Conservation (phyloP, 2,113 vertebrate genomes). For the Zosterops pallidus region DNA sequence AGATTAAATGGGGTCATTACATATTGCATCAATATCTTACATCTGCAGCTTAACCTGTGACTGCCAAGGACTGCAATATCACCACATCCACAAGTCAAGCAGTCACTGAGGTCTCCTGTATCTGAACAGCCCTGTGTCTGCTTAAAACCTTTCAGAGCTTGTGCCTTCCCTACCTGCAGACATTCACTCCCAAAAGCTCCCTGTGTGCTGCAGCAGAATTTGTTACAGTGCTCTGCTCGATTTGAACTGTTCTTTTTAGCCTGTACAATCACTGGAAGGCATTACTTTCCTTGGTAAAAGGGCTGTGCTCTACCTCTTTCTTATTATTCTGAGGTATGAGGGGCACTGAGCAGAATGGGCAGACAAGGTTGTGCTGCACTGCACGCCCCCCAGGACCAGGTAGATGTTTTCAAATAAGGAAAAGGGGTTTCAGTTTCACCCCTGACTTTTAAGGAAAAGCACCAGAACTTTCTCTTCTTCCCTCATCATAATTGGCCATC, state of each 20-base stretch:
- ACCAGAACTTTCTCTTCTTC: not conserved
- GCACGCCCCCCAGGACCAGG: not conserved
- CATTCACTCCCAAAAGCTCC: not conserved
- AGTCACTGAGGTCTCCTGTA: not conserved
- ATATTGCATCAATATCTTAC: not conserved
- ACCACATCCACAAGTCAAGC: not conserved
- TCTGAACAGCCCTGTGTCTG: not conserved
- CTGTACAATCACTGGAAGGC: not conserved
- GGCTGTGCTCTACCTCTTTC: not conserved
- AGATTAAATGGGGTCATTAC: not conserved
- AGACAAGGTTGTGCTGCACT: not conserved
- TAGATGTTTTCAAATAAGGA: not conserved
- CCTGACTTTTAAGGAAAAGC: not conserved
- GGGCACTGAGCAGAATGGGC: fast-evolving
- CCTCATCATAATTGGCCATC: not conserved
- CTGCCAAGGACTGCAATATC: not conserved
- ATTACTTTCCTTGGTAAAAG: not conserved
- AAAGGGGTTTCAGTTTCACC: not conserved
- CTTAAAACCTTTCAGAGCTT: not conserved
- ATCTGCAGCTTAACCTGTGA: not conserved
- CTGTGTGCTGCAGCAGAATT: fast-evolving
- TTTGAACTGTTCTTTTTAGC: not conserved
- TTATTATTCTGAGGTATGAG: not conserved
- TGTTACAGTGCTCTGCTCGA: not conserved
- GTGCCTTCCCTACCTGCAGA: not conserved